Percentiles rank a stretch among this genome's conserved stretches.
Evolutionary conservation across 2,113 vertebrate species (phyloP).

Genomic region (Sturnira hondurensis): DNA sequence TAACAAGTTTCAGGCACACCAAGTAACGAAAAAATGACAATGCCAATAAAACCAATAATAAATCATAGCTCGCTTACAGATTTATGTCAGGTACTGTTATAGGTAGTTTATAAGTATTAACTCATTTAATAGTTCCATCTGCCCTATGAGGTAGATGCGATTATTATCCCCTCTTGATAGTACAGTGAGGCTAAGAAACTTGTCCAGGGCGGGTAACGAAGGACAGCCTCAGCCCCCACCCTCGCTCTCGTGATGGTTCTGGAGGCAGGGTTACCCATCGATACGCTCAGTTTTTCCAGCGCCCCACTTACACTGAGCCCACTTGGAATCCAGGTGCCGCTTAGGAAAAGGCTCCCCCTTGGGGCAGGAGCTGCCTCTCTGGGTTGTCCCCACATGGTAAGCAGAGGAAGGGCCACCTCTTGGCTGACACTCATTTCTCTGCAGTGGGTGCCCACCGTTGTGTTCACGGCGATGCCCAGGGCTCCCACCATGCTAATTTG

Average conservation of each 20-base stretch:
- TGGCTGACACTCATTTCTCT: not conserved
- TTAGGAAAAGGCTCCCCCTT: not conserved
- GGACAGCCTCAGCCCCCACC: too few species aligned
- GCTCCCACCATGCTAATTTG: accelerated
- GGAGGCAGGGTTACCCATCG: not conserved
- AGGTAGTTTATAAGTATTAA: not conserved
- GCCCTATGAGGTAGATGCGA: not conserved
- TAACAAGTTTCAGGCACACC: not conserved
- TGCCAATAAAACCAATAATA: not conserved
- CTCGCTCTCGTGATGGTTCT: not conserved
- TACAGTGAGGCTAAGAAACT: not conserved
- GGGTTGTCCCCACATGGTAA: not conserved
- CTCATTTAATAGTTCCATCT: not conserved
- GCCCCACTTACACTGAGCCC: accelerated
- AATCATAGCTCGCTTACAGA: not conserved
- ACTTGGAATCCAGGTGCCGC: not conserved
- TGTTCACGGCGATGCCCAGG: accelerated
- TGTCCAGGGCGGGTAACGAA: not conserved
- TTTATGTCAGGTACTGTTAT: not conserved
- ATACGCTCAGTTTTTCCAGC: too few species aligned
- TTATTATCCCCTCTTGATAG: not conserved
- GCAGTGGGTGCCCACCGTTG: accelerated
- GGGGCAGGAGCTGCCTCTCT: not conserved
- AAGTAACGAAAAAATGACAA: not conserved
- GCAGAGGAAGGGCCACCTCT: accelerated